A percentile compares a stretch with the other conserved stretches of the same genome.
phyloP scores from a whole-genome alignment of 1,140 invertebrate species.

The Lerema accius region DNA sequence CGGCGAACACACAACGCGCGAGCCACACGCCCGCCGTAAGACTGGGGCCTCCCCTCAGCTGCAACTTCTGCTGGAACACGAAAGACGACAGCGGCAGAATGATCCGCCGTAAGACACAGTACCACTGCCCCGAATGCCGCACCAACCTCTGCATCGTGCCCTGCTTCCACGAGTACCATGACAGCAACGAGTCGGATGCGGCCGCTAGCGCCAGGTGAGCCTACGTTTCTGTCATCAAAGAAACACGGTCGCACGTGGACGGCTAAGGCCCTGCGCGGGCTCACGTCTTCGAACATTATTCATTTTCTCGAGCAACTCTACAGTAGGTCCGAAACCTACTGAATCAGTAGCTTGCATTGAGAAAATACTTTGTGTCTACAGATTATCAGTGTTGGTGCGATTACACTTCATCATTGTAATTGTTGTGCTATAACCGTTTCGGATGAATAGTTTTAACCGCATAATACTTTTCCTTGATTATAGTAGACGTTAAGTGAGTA shows the following conservation, averaged over 20 bases:
- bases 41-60: slow-evolving; percentile 91
- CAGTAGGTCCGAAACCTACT: neutral
- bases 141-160: slow-evolving; percentile 94
- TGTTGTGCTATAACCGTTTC: too few species aligned
- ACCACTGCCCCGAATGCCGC: slow-evolving; percentile 93
- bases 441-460: too few species aligned
- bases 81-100: slow-evolving; percentile 91
- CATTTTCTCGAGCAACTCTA: neutral
- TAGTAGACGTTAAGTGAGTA: too few species aligned
- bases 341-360: too few species aligned
- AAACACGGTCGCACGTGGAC: slow-evolving; percentile 12
- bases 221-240: slow-evolving; percentile 21
- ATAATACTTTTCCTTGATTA: too few species aligned
- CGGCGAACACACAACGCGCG: slow-evolving; percentile 52
- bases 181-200: slow-evolving; percentile 68
- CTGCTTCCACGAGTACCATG: slow-evolving; percentile 92
- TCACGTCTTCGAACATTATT: neutral
- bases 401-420: neutral
- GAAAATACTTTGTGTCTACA: too few species aligned
- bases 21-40: slow-evolving; percentile 90
- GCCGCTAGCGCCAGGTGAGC: slow-evolving; percentile 60
- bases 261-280: neutral
- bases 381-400: neutral
- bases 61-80: slow-evolving; percentile 95
- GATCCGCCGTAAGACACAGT: slow-evolving; percentile 92